Percentiles rank a stretch among this genome's conserved stretches.
phyloP scores from a whole-genome alignment of 2,113 vertebrate genomes.

The Aegithalos caudatus region DNA sequence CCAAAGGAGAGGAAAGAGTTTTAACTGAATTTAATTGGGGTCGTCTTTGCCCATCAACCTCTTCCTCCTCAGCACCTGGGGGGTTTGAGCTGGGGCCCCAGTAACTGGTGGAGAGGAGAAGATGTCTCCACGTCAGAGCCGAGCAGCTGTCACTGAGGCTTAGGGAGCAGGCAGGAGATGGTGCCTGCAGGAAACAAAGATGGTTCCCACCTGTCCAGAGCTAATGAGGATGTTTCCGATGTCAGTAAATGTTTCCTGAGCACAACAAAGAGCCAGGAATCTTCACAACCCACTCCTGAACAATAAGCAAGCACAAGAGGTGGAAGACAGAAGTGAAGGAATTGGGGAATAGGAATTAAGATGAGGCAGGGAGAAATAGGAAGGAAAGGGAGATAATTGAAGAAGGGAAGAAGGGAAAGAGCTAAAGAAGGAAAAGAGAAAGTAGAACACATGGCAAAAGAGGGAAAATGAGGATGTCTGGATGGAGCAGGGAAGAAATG shows the following conservation, averaged over 20 bases:
- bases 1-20: slow-evolving; percentile 60
- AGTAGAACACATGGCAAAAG: background rate
- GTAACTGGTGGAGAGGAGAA: slow-evolving; percentile 33
- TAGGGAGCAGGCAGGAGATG: slow-evolving; percentile 74
- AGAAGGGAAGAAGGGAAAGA: background rate
- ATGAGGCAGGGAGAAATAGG: background rate
- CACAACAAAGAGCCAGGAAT: background rate
- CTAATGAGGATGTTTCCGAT: slow-evolving; percentile 66
- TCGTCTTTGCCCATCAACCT: slow-evolving; percentile 67
- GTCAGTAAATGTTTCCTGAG: slow-evolving; percentile 58
- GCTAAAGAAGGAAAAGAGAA: background rate
- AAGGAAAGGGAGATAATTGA: background rate
- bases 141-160: slow-evolving; percentile 80
- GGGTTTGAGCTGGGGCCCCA: slow-evolving; percentile 37
- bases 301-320: background rate
- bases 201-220: slow-evolving; percentile 67
- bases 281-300: background rate
- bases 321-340: background rate
- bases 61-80: slow-evolving; percentile 20
- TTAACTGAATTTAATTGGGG: slow-evolving; percentile 74
- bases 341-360: background rate
- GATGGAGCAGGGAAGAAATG: background rate
- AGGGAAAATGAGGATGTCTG: background rate
- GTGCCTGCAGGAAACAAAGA: slow-evolving; percentile 74
- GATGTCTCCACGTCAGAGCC: slow-evolving; percentile 30